phyloP scores from a whole-genome alignment of 2,113 vertebrate genomes.

The Halichoerus grypus region DNA sequence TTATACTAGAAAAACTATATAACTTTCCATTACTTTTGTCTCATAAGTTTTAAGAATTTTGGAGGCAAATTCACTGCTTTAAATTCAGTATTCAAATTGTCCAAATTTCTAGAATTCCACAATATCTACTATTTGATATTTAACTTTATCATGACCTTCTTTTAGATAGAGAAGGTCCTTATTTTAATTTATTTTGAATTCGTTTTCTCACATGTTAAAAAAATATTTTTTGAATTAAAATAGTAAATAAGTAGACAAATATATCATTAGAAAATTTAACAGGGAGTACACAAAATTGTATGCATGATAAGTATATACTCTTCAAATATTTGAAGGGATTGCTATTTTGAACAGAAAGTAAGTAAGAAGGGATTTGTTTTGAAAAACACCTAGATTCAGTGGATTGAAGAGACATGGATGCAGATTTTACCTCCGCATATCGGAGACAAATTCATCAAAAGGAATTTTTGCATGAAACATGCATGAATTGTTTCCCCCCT shows the following conservation, averaged over 20 bases:
- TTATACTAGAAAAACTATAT: background rate
- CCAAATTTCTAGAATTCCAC: background rate
- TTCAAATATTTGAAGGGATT: conserved; percentile 20
- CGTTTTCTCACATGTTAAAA: background rate
- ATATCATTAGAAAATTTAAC: background rate
- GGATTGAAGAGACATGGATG: background rate
- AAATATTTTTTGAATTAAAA: background rate
- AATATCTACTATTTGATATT: background rate
- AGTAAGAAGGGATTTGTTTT: background rate
- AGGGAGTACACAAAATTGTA: background rate
- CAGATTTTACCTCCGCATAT: background rate
- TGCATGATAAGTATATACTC: background rate
- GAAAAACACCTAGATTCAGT: background rate
- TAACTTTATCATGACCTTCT: background rate
- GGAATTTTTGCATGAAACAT: background rate
- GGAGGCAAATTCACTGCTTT: background rate
- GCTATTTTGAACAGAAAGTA: background rate
- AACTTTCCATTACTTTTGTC: background rate
- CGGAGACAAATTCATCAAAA: background rate
- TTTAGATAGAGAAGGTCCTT: background rate
- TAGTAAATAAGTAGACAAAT: background rate
- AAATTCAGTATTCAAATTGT: background rate
- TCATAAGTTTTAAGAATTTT: background rate
- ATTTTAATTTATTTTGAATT: background rate
- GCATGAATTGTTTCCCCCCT: background rate